These are phyloP conservation scores for Leucophora obtusa DNA, from an alignment of 2,888 invertebrate species.

Conservation along the genomic window DNA sequence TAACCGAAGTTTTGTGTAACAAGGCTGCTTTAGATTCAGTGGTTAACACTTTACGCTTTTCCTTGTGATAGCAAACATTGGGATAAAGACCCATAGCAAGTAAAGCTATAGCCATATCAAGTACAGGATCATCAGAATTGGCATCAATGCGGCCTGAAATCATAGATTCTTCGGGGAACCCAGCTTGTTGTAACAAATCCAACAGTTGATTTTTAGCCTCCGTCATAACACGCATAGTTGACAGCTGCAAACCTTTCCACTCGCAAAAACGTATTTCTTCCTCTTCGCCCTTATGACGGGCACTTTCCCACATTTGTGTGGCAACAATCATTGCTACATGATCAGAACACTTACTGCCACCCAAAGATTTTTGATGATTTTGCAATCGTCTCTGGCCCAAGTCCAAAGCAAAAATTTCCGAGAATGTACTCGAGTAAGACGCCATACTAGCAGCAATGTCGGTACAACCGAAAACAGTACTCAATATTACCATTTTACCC, in stretches of 20 bases:
- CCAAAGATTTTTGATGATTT: constrained; percentile 90
- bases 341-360: constrained; percentile 93
- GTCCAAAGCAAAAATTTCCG: constrained; percentile 93
- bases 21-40: constrained; percentile 96
- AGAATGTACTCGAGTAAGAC: constrained; percentile 96
- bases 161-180: constrained; percentile 94
- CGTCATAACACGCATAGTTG: constrained; percentile 93
- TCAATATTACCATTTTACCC: constrained; percentile 97
- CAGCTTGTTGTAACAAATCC: constrained; percentile 85
- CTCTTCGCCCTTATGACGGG: constrained; percentile 84
- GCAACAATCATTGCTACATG: constrained; percentile 97
- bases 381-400: constrained; percentile 87
- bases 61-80: constrained; percentile 96
- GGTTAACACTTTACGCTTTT: constrained; percentile 96
- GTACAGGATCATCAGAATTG: constrained; percentile 85
- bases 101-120: constrained; percentile 91
- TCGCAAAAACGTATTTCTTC: constrained; percentile 93
- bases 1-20: constrained; percentile 97
- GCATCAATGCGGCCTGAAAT: constrained; percentile 86
- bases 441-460: constrained; percentile 96
- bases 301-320: constrained; percentile 90
- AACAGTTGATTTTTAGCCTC: constrained; percentile 91
- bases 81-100: constrained; percentile 96
- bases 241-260: constrained; percentile 91
- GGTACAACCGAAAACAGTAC: constrained; percentile 93